Evolutionary conservation across 2,888 invertebrate genomes (phyloP), one percentile per base, ranked within the genome.

Genomic region (Zygothrica quintamaculata): DNA sequence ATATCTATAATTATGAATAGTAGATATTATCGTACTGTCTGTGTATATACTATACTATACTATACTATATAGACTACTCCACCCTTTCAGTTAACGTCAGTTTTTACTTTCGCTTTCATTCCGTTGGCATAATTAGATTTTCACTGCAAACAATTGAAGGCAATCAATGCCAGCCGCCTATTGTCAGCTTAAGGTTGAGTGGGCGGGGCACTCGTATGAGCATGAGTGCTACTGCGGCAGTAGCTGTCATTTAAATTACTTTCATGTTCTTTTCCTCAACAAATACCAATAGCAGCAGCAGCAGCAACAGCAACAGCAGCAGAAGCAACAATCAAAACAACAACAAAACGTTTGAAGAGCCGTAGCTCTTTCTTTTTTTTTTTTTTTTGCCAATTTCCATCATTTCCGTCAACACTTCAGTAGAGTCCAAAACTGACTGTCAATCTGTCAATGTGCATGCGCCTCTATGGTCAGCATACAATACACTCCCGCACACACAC

Each of bases 371-470:
- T n/a, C n/a, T n/a, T n/a, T n/a, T n/a, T n/a, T n/a, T 67, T 64
- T 66, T 72, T 61, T 29, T 72, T 73, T 72, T 72, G 66, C 77
- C 71, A 77, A 80, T 76, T 72, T 77, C 74, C 74, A 77, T 70
- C 79, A 85, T 71, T 84, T 88, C 87, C 81, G 81, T 79, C 85
- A 84, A 79, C 87, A 87, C 77, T 80, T 76, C 74, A 84, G 67
- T 64, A 65, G 74, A 46, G 43, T 44, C 64, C 77, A 48, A 69
- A 81, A 82, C 77, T 76, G 68, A 64, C 87, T 88, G 87, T 80
- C 88, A 87, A 80, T 78, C 81, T 85, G 76, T 86, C 88, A 84
- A 52, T 81, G 65, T 66, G 64, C 68, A 58, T 40, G 44, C 58
- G 68, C 42, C 44, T 58, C 36, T 46, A 33, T 68, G 52, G 13